A percentile compares a stretch with the other conserved stretches of the same genome.
phyloP scores from a whole-genome alignment of 2,797 vertebrate genomes.

The Fundulus diaphanus region DNA sequence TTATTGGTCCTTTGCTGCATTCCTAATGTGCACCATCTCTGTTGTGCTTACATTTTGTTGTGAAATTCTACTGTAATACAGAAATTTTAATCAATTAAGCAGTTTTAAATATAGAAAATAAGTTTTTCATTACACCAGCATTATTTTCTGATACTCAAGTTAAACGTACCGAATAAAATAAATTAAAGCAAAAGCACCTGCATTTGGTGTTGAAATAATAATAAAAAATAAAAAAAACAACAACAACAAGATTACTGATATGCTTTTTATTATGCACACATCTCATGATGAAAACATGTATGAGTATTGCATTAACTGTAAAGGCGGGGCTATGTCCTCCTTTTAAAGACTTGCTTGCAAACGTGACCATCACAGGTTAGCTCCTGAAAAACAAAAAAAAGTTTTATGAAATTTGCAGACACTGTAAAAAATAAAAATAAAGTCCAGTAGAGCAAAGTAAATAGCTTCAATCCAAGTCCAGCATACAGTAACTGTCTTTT shows the following conservation, averaged over 20 bases:
- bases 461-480: background rate
- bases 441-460: background rate
- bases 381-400: slow-evolving; percentile 62
- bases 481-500: background rate
- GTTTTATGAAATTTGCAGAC: background rate
- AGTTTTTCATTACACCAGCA: too few relatives aligned
- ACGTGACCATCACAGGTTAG: slow-evolving; percentile 74
- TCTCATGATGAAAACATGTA: background rate
- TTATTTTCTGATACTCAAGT: background rate
- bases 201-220: background rate
- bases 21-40: background rate
- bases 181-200: background rate
- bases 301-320: background rate
- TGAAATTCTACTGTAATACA: background rate
- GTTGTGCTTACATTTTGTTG: background rate
- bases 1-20: too few relatives aligned
- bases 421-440: background rate
- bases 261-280: background rate
- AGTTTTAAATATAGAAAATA: too few relatives aligned
- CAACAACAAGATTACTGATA: background rate
- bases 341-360: slow-evolving; percentile 81
- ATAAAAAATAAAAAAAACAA: too few relatives aligned
- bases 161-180: background rate
- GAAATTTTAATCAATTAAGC: background rate
- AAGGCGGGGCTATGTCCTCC: slow-evolving; percentile 43